These are phyloP conservation scores for Caenorhabditis imperialis DNA, from an alignment of 2,888 invertebrate species.

Conservation along the genomic window DNA sequence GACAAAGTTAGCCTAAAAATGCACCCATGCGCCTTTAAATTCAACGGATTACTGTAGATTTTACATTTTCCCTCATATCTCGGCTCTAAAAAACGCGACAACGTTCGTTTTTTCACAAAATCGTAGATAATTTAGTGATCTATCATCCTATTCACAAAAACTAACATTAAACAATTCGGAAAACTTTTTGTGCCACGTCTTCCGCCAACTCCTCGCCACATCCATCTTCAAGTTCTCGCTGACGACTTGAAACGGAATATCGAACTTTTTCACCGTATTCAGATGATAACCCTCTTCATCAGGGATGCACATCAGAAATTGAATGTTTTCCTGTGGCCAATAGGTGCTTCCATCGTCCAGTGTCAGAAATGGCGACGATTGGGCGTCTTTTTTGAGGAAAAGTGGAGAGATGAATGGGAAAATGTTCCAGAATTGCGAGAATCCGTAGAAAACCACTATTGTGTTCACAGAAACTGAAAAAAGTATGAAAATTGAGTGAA, in stretches of 20 bases:
- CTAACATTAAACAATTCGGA: conserved; percentile 44
- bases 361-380: conserved; percentile 40
- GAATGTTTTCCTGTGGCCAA: conserved; percentile 43
- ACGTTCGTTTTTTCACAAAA: too few species aligned
- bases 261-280: conserved; percentile 48
- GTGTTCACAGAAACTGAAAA: conserved; percentile 18
- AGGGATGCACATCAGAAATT: conserved; percentile 58
- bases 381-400: conserved; percentile 52
- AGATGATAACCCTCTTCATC: conserved; percentile 53
- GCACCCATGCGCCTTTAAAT: too few species aligned
- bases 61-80: too few species aligned
- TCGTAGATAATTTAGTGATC: too few species aligned
- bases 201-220: conserved; percentile 35
- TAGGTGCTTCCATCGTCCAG: conserved; percentile 57
- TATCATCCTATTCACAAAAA: too few species aligned
- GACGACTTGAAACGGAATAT: conserved; percentile 43
- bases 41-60: too few species aligned
- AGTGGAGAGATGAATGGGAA: conserved; percentile 67
- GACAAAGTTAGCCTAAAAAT: too few species aligned
- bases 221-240: conserved; percentile 30
- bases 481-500: too few species aligned
- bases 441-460: conserved; percentile 70
- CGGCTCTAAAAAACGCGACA: too few species aligned
- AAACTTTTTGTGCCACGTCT: conserved; percentile 39
- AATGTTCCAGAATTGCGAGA: conserved; percentile 61